Conservation (phyloP, 2,797 vertebrate species). For the Leucoraja ocellata region DNA sequence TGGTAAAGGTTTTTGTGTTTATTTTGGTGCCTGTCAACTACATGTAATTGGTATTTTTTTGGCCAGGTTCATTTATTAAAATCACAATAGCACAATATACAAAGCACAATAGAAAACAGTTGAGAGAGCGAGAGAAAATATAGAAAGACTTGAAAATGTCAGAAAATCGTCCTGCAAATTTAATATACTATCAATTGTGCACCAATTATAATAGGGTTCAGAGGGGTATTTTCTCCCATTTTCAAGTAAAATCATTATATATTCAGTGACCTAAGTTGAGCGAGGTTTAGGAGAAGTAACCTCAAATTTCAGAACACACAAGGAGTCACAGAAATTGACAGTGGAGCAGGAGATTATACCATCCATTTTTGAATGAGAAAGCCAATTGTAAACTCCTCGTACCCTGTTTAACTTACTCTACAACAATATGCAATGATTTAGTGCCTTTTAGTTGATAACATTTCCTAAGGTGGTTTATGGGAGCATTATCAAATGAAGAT, state of each 20-base stretch:
- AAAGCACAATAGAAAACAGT: no score
- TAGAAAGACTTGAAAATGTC: not conserved
- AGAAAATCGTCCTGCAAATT: not conserved
- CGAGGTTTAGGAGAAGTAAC: not conserved
- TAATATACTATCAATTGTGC: not conserved
- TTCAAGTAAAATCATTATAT: not conserved
- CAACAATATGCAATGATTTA: not conserved
- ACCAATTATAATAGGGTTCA: not conserved
- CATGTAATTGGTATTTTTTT: not conserved
- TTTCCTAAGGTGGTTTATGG: not conserved
- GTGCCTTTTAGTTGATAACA: not conserved
- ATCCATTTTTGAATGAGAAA: not conserved
- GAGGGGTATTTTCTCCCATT: not conserved
- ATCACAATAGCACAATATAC: no score
- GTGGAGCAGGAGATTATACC: not conserved
- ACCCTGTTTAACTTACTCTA: not conserved
- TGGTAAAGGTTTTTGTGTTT: not conserved
- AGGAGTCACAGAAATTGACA: not conserved
- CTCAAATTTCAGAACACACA: not conserved
- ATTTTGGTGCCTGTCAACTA: not conserved
- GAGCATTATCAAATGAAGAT: not conserved
- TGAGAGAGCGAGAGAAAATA: no score
- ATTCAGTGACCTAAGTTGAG: not conserved
- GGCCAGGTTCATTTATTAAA: not conserved
- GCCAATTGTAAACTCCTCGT: not conserved